phyloP scores from a whole-genome alignment of 2,113 vertebrate species.

The Plotosus lineatus region DNA sequence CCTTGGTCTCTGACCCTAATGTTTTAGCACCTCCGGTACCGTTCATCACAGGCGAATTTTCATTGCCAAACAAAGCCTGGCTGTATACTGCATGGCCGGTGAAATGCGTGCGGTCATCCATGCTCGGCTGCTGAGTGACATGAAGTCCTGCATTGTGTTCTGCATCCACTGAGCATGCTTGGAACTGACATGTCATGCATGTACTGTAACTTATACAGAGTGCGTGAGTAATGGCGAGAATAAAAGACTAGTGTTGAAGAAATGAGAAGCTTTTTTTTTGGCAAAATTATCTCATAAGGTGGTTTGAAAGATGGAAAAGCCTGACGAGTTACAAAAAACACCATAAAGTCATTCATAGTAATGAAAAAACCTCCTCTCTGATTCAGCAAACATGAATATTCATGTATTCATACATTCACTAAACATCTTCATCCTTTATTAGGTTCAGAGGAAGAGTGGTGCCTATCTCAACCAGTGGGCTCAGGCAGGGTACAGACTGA shows the following conservation, averaged over 20 bases:
- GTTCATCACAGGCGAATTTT: slow-evolving; percentile 61
- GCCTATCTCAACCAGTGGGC: too few species aligned
- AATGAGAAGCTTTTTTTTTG: not conserved
- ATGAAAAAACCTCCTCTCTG: not conserved
- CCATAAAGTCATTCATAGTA: not conserved
- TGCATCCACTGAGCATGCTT: slow-evolving; percentile 49
- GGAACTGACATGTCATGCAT: not conserved
- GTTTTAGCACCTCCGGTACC: slow-evolving; percentile 51
- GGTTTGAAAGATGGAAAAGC: not conserved
- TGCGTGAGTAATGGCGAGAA: not conserved
- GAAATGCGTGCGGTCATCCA: slow-evolving; percentile 58
- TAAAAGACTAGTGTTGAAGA: not conserved
- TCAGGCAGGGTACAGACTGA: too few species aligned
- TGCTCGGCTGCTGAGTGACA: slow-evolving; percentile 56
- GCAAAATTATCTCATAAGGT: not conserved
- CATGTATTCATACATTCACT: too few species aligned
- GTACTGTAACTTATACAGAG: not conserved
- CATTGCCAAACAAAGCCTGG: slow-evolving; percentile 59
- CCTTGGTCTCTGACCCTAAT: not conserved
- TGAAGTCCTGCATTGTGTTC: slow-evolving; percentile 63
- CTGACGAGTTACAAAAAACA: not conserved
- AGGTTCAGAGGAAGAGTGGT: too few species aligned
- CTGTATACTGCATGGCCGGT: slow-evolving; percentile 54
- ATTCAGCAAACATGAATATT: not conserved
- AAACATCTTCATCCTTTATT: too few species aligned